These are phyloP conservation scores for Omphaloscelis lunosa DNA, from an alignment of 2,888 invertebrate species.

Conservation along the genomic window DNA sequence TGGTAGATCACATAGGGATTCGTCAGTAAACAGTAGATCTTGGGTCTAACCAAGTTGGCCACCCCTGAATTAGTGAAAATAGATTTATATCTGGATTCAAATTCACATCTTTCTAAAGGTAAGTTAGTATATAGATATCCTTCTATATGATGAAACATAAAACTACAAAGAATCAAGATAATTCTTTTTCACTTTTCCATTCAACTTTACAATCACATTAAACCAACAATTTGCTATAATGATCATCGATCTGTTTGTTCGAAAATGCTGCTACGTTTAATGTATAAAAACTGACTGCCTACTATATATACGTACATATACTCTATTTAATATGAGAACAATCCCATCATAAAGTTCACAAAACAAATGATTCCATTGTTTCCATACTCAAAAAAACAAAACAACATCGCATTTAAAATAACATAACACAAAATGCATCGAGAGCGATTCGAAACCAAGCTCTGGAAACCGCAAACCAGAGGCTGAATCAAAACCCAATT, in stretches of 20 bases:
- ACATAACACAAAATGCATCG: slow-evolving; percentile 25
- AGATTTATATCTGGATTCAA: not conserved
- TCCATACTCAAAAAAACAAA: slow-evolving; percentile 26
- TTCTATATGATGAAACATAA: too few species aligned
- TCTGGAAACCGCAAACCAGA: slow-evolving; percentile 40
- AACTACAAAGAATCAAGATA: not conserved
- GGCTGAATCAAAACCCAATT: slow-evolving; percentile 24
- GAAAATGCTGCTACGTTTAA: too few species aligned
- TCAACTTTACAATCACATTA: not conserved
- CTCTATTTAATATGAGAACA: not conserved
- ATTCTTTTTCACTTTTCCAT: not conserved
- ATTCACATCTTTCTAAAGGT: not conserved
- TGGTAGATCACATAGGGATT: too few species aligned
- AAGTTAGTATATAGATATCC: not conserved
- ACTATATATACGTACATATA: not conserved
- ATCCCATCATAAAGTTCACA: not conserved
- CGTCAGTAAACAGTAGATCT: too few species aligned
- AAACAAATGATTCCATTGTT: slow-evolving; percentile 14
- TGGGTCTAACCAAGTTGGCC: too few species aligned
- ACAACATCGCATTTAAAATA: slow-evolving; percentile 28
- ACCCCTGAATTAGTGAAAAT: not conserved
- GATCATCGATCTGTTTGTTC: not conserved
- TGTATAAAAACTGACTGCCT: not conserved
- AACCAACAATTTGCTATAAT: not conserved
- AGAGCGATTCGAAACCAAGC: slow-evolving; percentile 26